These are phyloP conservation scores for Plagodis pulveraria DNA, from an alignment of 2,888 invertebrate genomes.

Conservation along the genomic window DNA sequence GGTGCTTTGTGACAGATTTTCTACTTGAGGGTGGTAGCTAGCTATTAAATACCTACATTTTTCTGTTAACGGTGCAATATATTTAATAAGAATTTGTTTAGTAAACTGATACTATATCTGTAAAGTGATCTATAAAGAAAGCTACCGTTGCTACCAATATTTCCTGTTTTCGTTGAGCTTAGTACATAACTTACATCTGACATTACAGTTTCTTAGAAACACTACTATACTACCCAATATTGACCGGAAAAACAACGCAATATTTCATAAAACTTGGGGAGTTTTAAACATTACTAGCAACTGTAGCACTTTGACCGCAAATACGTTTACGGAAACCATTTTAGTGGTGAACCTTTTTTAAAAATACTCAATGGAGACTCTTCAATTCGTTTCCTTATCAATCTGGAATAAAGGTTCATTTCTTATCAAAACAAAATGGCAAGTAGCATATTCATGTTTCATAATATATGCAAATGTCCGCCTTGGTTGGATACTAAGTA, in stretches of 20 bases:
- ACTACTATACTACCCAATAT: neutral
- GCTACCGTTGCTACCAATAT: conserved; percentile 8
- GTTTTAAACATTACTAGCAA: conserved; percentile 15
- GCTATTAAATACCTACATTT: too few relatives aligned
- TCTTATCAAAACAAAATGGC: conserved; percentile 16
- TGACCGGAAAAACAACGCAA: conserved; percentile 18
- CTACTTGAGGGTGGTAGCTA: too few relatives aligned
- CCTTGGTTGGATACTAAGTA: too few relatives aligned
- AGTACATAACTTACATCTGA: neutral
- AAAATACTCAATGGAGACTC: conserved; percentile 21
- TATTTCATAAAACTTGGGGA: conserved; percentile 6
- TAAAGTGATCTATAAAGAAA: too few relatives aligned
- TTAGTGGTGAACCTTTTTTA: conserved; percentile 26
- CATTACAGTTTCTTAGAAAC: neutral
- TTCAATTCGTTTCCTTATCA: conserved; percentile 31
- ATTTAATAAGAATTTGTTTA: too few relatives aligned
- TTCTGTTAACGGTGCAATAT: too few relatives aligned
- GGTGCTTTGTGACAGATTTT: too few relatives aligned
- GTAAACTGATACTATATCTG: neutral
- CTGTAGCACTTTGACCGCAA: conserved; percentile 18
- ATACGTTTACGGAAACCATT: conserved; percentile 27
- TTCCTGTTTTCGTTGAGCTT: neutral
- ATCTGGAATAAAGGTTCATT: conserved; percentile 14
- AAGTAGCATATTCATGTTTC: too few relatives aligned
- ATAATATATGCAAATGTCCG: too few relatives aligned